Base-by-base conservation (phyloP, 64 coral and sea anemone species). In the Actinia equina region DNA sequence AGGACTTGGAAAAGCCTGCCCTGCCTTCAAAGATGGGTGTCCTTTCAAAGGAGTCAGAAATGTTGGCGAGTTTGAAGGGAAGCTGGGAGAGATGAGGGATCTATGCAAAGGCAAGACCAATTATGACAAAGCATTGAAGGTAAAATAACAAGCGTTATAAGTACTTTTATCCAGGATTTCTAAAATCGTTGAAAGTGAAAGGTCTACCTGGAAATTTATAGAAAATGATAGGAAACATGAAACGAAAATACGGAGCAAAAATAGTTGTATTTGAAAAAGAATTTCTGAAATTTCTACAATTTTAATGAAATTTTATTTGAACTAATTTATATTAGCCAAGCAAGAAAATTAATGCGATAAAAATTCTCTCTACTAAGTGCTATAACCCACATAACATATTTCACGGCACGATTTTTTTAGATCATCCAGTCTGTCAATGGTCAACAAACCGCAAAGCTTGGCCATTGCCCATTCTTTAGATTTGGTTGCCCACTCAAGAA, bases 51-150 rank as follows among this genome's bases (percentile, higher is more conserved):
- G 22, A 20, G 43, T 44, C 17, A 86, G 61, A 30, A 71, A 58
- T 30, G 63, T 86, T 44, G 85, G 83, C 20, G 85, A 86, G 85
- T 49, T 86, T 86, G 43, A 86, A 64, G 85, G 23, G 8, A 86
- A 71, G 85, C 15, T 86, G 23, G 85, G 62, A 14, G 43, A 76
- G 45, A 86, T 86, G 85, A 63, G 65, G 3, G 65, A 76, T 20
- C 41, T 70, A 7, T 86, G 44, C 20, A 86, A 86, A 18, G 85
- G 85, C 23, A 70, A 86, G 18, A 52, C 64, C 22, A 49, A 27
- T 20, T 86, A 71, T 26, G 42, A 70, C 3, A 18, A 86, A 44
- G 62, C 69, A 1, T 19, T 86, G 43, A 71, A 60, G 63, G 85
- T 52, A n/a, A 53, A 5, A 49, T 49, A 0, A 49, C 2, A 49